These are phyloP conservation scores for Meles meles DNA, from an alignment of 2,113 vertebrate species.

Conservation along the genomic window DNA sequence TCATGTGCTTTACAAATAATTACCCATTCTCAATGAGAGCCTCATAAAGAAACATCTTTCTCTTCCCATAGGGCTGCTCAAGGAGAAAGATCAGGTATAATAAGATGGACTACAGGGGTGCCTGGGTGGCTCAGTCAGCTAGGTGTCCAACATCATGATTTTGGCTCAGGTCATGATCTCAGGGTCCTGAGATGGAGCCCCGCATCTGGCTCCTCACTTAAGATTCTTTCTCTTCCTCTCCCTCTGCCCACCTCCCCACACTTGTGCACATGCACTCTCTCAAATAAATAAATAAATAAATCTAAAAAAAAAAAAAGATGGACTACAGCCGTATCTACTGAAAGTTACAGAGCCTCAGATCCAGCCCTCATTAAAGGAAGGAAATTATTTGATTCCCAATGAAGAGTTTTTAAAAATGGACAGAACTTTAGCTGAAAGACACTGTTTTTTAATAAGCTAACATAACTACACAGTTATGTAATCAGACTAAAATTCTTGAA, in stretches of 20 bases:
- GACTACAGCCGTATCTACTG: fast-evolving
- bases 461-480: neutral
- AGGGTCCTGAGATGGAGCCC: neutral
- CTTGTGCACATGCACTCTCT: neutral
- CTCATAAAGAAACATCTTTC: neutral
- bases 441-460: neutral
- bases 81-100: neutral
- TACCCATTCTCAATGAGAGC: neutral
- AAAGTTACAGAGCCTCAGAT: neutral
- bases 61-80: neutral
- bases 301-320: neutral
- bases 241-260: neutral
- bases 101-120: neutral
- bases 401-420: neutral
- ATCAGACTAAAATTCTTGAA: neutral
- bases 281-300: neutral
- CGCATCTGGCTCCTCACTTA: neutral
- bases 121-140: neutral
- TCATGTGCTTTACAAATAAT: neutral
- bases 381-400: neutral
- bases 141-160: neutral
- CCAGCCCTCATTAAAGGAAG: neutral
- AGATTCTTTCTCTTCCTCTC: neutral
- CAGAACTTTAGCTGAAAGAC: neutral
- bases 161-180: neutral